Conservation (phyloP, 2,888 invertebrate species). For the Hemicrepidius hirtus region DNA sequence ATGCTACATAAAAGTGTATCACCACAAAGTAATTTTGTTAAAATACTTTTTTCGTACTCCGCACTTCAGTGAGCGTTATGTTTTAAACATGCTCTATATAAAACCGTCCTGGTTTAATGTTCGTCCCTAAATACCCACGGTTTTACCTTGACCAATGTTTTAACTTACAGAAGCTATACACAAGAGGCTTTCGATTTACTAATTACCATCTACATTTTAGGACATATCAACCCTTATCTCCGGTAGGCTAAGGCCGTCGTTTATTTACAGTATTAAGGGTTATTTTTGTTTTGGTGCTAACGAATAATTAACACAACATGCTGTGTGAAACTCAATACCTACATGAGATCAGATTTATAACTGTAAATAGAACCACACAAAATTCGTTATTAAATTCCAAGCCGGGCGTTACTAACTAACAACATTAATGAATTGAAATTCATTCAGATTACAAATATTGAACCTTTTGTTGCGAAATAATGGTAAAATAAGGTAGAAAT, state of each 20-base stretch:
- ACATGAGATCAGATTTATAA: no score
- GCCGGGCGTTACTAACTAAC: background rate
- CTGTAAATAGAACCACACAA: background rate
- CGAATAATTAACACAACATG: background rate
- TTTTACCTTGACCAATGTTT: background rate
- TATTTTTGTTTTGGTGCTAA: background rate
- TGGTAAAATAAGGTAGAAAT: background rate
- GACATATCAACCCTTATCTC: constrained; percentile 1
- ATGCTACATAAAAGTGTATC: no score
- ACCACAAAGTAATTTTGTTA: no score
- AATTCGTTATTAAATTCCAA: constrained; percentile 5
- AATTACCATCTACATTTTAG: constrained; percentile 2
- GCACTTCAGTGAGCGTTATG: background rate
- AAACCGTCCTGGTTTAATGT: background rate
- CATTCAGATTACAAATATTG: constrained; percentile 2
- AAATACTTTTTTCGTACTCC: no score
- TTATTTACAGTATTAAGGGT: background rate
- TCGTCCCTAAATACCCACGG: background rate
- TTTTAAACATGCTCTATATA: background rate
- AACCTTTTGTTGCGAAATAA: constrained; percentile 6
- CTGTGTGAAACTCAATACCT: background rate
- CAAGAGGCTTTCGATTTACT: constrained; percentile 1
- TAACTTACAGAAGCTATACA: background rate
- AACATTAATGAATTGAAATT: background rate
- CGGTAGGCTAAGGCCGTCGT: background rate